A percentile compares a stretch with the other conserved stretches of the same genome.
Evolutionary conservation across 2,113 vertebrate genomes (phyloP).

Genomic region (Rattus rattus): DNA sequence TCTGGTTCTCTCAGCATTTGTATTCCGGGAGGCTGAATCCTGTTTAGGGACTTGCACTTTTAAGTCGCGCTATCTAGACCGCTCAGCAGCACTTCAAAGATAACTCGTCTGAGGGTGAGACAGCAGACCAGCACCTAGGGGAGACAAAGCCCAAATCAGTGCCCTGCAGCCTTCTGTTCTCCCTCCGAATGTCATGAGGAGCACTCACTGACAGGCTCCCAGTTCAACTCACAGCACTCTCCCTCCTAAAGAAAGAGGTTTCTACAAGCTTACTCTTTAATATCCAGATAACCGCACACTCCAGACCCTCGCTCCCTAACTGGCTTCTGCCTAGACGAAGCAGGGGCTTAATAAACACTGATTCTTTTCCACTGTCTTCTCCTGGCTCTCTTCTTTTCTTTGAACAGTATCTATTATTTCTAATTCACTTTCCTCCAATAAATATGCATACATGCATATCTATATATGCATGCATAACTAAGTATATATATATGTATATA

Average conservation of each 20-base stretch:
- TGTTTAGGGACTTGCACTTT: conserved; percentile 51
- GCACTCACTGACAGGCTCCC: neutral
- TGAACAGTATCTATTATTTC: neutral
- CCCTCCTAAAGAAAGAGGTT: neutral
- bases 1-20: conserved; percentile 40
- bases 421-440: neutral
- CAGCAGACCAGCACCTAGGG: conserved; percentile 49
- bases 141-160: conserved; percentile 48
- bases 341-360: neutral
- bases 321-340: neutral
- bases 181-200: conserved; percentile 53
- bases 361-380: neutral
- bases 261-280: conserved; percentile 17
- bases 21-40: conserved; percentile 54
- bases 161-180: conserved; percentile 46
- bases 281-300: neutral
- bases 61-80: conserved; percentile 54
- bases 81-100: conserved; percentile 68
- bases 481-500: no score
- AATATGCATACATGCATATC: neutral
- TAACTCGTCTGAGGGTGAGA: conserved; percentile 37
- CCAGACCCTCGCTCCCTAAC: no score
- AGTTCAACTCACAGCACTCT: neutral
- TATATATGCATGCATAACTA: neutral
- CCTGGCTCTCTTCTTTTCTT: neutral